Base-by-base conservation (phyloP, 1,140 invertebrate species). In the Aphelenchoides besseyi region DNA sequence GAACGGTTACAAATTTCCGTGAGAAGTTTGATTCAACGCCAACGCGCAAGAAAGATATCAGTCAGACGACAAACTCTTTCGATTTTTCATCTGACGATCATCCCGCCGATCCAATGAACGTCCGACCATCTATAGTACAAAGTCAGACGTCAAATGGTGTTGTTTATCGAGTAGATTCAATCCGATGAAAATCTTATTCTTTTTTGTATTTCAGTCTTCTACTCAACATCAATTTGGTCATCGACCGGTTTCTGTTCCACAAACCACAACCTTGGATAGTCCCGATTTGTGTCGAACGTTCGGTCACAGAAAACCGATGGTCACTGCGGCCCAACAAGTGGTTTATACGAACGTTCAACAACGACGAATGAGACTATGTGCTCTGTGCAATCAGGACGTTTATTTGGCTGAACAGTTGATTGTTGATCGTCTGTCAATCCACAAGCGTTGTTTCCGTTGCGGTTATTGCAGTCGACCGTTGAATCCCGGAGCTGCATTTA, bases 361-460 rank as follows among this genome's bases (percentile, higher is more conserved):
- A 28, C 54, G 71, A 8, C 41, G 71, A 16, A 28, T 30, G 71
- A 12, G 48, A 18, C 69, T 55, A 5, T 72, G 71, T 73, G 41
- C 69, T 9, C 23, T 72, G 16, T 72, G 71, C 53, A 33, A 62
- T n/a, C n/a, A 41, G 1, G 71, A 73, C 12, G 71, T 72, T 12
- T 74, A 74, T 64, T 29, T 74, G 64, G 73, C 73, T 0, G 73
- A 74, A 54, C 69, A 57, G 30, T 35, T 76, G 73, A 23, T 68
- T 16, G 70, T 71, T 26, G 68, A 73, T 16, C 68, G 68, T 57
- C 26, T 41, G 32, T 69, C 33, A 62, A 37, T 78, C 54, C 75
- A 78, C 48, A 76, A 78, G 57, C 74, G 59, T 5, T 76, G 75
- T 29, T 78, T 76, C 75, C 72, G 75, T 1, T 76, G 75, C 68